Percentiles rank a stretch among this genome's conserved stretches.
Evolutionary conservation across 2,797 vertebrate genomes (phyloP).

Genomic region (Buphagus erythrorhynchus): DNA sequence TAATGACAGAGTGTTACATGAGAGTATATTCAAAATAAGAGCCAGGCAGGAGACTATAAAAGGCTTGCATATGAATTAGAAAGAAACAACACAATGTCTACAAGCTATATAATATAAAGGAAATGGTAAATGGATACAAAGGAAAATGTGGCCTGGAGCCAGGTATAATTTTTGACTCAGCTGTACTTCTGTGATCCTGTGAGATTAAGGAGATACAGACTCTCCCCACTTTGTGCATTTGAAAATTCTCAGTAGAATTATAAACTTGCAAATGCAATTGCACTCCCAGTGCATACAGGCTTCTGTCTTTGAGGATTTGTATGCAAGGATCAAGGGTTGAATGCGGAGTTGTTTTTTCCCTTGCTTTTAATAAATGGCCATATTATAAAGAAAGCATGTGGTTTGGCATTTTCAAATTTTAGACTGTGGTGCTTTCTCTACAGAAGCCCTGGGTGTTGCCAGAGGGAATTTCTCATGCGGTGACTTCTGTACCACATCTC

Average conservation of each 20-base stretch:
- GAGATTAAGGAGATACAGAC: neutral
- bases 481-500: neutral
- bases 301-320: neutral
- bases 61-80: neutral
- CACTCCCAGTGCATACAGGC: neutral
- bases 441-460: neutral
- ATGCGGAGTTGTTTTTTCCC: accelerated
- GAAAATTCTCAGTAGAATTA: neutral
- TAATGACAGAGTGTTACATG: neutral
- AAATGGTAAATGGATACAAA: neutral
- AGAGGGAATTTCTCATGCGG: neutral
- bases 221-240: accelerated
- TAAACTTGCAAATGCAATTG: neutral
- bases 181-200: neutral
- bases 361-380: neutral
- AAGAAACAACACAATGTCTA: neutral
- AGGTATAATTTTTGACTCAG: neutral
- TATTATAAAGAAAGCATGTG: neutral
- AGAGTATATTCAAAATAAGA: conserved; percentile 45
- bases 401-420: neutral
- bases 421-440: neutral
- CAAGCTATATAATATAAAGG: neutral
- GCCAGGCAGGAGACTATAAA: neutral
- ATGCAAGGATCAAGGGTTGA: neutral
- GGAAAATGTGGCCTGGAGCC: neutral